Base-by-base conservation (phyloP, 2,113 vertebrate species). In the Lates calcarifer region DNA sequence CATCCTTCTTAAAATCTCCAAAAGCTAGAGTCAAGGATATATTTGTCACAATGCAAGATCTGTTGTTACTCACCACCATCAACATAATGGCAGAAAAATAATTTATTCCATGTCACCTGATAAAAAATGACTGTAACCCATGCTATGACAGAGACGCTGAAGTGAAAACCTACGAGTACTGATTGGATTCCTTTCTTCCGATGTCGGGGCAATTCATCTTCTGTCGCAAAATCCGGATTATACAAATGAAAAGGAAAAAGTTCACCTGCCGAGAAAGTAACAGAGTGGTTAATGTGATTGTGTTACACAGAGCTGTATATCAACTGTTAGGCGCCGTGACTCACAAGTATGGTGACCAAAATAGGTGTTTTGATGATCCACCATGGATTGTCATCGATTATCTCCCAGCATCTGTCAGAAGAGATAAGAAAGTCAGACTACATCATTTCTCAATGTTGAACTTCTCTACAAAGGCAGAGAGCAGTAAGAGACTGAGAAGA, bases 351-450 rank as follows among this genome's bases (percentile, higher is more conserved):
- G 79, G 97, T 97, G 55, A 95, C 68, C 80, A 98, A 93, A 94
- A 98, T 96, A 31, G 98, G 98, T 24, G 91, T 94, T 93, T 95
- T 97, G 91, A 99, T 98, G 94, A 99, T 99, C 98, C 96, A 98
- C 98, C 98, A 99, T 22, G 95, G 87, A 0, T 85, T 66, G 76
- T 96, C 95, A 35, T 95, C 82, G 74, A 97, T 96, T 69, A 91
- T 87, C 77, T 99, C 94, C 98, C 98, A 99, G 94, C 98, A 99
- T 86, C 98, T 99, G 91, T 56, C 17, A 57, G 41, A 43, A 14
- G 28, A 64, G 39, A 79, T 24, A 9, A 31, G 13, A 57, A 8
- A 56, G 22, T 45, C 18, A 35, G n/a, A 8, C 6, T 18, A 39
- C 56, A 55, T 17, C 18, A 22, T 20, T 29, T 51, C 1, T 15